These are phyloP conservation scores for Symphodus melops DNA, from an alignment of 2,113 vertebrate genomes.

Conservation along the genomic window DNA sequence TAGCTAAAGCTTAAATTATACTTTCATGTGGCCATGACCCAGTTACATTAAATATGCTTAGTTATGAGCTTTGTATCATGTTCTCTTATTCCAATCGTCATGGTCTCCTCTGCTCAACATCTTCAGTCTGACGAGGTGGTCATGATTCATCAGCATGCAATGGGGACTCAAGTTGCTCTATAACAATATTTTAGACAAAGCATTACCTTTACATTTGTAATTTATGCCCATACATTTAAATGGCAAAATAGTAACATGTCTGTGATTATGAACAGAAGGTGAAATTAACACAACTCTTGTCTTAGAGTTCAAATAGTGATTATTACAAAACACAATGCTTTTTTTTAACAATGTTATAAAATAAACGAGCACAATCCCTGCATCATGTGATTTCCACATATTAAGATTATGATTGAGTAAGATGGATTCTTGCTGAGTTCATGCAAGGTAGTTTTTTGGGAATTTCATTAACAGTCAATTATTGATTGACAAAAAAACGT, in stretches of 20 bases:
- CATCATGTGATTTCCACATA: background rate
- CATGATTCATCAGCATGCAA: background rate
- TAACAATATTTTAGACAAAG: background rate
- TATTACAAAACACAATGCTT: background rate
- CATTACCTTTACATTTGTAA: background rate
- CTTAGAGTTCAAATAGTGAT: background rate
- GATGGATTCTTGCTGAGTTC: background rate
- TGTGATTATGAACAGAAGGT: background rate
- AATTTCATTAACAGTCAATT: background rate
- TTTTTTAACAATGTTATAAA: background rate
- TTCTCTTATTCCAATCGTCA: background rate
- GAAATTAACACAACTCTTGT: background rate
- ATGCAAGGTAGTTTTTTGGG: background rate
- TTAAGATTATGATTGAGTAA: no score
- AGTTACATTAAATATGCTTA: background rate
- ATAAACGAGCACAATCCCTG: background rate
- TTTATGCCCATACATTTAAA: background rate
- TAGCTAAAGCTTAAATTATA: background rate
- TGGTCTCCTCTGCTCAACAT: no score
- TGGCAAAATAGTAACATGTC: background rate
- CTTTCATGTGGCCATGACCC: constrained; percentile 1
- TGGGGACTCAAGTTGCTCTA: background rate
- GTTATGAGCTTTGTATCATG: background rate
- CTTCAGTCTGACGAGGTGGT: background rate
- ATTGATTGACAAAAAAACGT: background rate